phyloP scores from a whole-genome alignment of 1,140 invertebrate genomes.

The Nephila pilipes region DNA sequence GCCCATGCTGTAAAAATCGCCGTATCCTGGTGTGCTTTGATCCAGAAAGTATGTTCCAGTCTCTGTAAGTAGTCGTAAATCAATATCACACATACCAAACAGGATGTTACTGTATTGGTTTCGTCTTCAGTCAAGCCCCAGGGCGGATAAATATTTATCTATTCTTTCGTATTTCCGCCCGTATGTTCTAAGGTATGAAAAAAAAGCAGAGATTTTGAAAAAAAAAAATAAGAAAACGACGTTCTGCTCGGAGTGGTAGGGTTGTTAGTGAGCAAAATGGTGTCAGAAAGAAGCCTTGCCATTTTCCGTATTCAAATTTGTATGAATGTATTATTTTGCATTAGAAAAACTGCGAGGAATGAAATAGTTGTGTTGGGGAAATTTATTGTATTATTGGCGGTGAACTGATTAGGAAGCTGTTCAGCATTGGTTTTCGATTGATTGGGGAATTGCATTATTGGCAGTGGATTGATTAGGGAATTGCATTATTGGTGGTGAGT shows the following conservation, averaged over 20 bases:
- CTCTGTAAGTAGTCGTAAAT: constrained; percentile 11
- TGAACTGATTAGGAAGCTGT: no score
- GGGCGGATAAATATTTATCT: constrained; percentile 17
- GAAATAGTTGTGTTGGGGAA: no score
- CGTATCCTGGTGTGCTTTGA: constrained; percentile 10
- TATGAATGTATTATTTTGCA: no score
- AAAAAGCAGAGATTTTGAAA: not conserved
- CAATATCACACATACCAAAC: constrained; percentile 15
- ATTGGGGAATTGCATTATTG: no score
- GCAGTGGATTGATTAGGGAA: no score
- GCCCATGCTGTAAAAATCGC: constrained; percentile 2
- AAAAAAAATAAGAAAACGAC: not conserved
- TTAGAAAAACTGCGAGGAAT: no score
- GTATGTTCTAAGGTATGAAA: constrained; percentile 6
- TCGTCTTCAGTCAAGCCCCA: not conserved
- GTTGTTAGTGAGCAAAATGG: not conserved
- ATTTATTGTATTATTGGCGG: no score
- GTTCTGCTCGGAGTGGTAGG: not conserved
- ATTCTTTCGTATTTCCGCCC: constrained; percentile 7
- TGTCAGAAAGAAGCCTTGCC: not conserved
- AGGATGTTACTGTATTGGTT: constrained; percentile 31
- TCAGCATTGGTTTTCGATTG: no score
- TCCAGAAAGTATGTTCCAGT: constrained; percentile 27
- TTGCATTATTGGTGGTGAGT: no score
- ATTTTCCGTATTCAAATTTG: not conserved